Evolutionary conservation across 2,113 vertebrate species (phyloP), one percentile per base, ranked within the genome.

Genomic region (Pleuronectes platessa): DNA sequence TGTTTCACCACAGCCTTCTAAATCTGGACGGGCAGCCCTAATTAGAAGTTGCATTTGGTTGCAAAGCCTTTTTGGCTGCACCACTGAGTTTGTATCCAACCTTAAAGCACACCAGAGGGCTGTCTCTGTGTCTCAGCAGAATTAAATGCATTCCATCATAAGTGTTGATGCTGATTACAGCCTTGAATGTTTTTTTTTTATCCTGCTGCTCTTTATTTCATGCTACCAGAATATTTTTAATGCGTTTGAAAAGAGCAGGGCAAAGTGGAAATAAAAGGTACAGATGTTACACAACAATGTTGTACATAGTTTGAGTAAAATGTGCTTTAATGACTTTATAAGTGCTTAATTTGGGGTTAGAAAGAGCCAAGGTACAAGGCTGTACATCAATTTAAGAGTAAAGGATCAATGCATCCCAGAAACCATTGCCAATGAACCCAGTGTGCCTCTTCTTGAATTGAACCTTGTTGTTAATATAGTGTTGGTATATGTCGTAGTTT

Each of bases 41-140:
- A 92, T 92, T 91, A 91, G 86, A 83, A 80, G 85, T 54, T 82
- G 81, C 75, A 66, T 88, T 86, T 86, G 82, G 84, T 81, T 90
- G 73, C 76, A 72, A 69, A 71, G 81, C 66, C 66, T 69, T n/a
- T 42, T 73, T 86, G 89, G 75, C 81, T 84, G 84, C 71, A 72
- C 71, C 61, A 11, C 75, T 54, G 83, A 72, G 66, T 78, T 84
- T 87, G 81, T 20, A 86, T 76, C 73, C 76, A 80, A 70, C 78
- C 81, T 85, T 74, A 85, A 80, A 88, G 75, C 71, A 54, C 78
- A 86, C 77, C 78, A 79, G 79, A 82, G 88, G 71, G 77, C 70
- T 66, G 70, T 77, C 61, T 81, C 54, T 51, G 76, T 76, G 75
- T 86, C 82, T 83, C 81, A 66, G 76, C 82, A 84, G 82, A 88